Base-by-base conservation (phyloP, 2,888 invertebrate species). In the Erpobdella octoculata region DNA sequence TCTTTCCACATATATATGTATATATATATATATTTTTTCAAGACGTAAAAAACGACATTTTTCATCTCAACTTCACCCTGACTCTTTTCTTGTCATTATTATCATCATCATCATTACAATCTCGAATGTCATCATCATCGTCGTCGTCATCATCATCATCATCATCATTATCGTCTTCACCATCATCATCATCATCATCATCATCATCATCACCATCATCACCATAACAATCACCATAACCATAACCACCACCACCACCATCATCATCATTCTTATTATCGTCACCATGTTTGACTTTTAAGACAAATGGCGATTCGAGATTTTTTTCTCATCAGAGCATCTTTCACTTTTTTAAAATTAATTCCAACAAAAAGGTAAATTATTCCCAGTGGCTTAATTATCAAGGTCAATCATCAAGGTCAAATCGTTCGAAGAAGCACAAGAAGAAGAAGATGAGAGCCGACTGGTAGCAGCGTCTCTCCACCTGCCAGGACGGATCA, bases 71-170 rank as follows among this genome's bases (percentile, higher is more conserved):
- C 53, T 1, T 1, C 53, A 53, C 28, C 18, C 21, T 53, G 21
- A 53, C n/a, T 28, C 21, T 12, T 28, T 25, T 15, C 4, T 25
- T 28, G 28, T 12, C 21, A 9, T 53, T 28, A 53, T 28, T 35
- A 62, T 46, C 46, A 67, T 67, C 28, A 67, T 67, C 46, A 41
- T 67, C 67, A 46, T 67, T 28, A 46, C 21, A 21, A 46, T 41
- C 46, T 41, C 28, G 25, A 36, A 9, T 37, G n/a, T 36, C 66
- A 28, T 65, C 66, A 65, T 36, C 66, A 65, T 65, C 36, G 37
- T 2, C 66, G 28, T 35, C 66, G 37, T 35, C 66, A 36, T 35
- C 66, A 65, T 35, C 66, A 37, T 35, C 66, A 65, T 35, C 66
- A 15, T n/a, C 36, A 12, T 35, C 1, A 15, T 6, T 25, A 59